Evolutionary conservation across 1,140 invertebrate genomes (phyloP).

Genomic region (Psilanteris sp.): DNA sequence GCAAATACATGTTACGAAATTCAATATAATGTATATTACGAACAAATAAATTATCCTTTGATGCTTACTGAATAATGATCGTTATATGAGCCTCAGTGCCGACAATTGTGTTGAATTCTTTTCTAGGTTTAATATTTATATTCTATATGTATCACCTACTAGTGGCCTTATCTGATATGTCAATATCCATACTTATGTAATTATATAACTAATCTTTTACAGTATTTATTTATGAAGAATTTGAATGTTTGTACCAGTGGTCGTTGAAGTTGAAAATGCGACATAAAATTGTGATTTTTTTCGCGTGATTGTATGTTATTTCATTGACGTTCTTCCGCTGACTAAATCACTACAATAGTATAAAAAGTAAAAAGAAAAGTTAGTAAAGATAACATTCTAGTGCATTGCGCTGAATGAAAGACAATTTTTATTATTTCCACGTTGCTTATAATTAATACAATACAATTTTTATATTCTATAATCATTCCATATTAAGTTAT

Average conservation of each 20-base stretch:
- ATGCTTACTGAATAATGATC: no score
- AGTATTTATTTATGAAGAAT: conserved; percentile 63
- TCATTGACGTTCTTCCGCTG: conserved; percentile 63
- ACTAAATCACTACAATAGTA: background rate
- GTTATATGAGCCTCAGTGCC: conserved; percentile 5
- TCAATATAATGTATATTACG: background rate
- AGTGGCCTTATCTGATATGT: conserved; percentile 79
- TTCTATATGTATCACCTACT: conserved; percentile 77
- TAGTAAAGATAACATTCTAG: background rate
- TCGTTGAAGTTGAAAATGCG: conserved; percentile 12
- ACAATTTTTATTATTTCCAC: conserved; percentile 17
- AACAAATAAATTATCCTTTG: no score
- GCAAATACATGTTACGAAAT: background rate
- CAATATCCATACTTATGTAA: conserved; percentile 69
- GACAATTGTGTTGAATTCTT: conserved; percentile 68
- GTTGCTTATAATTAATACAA: conserved; percentile 46
- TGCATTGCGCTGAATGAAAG: conserved; percentile 2
- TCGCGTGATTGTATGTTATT: conserved; percentile 17
- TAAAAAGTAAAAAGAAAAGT: background rate
- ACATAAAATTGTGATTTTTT: conserved; percentile 42
- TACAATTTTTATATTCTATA: conserved; percentile 35
- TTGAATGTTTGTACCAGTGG: conserved; percentile 32
- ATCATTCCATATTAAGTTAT: conserved; percentile 72
- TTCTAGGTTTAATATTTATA: conserved; percentile 76
- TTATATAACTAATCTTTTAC: conserved; percentile 60